A percentile compares a stretch with the other conserved stretches of the same genome.
These are phyloP conservation scores for Stomatorhinus ivindoensis DNA, from an alignment of 2,113 vertebrate genomes.

Conservation along the genomic window DNA sequence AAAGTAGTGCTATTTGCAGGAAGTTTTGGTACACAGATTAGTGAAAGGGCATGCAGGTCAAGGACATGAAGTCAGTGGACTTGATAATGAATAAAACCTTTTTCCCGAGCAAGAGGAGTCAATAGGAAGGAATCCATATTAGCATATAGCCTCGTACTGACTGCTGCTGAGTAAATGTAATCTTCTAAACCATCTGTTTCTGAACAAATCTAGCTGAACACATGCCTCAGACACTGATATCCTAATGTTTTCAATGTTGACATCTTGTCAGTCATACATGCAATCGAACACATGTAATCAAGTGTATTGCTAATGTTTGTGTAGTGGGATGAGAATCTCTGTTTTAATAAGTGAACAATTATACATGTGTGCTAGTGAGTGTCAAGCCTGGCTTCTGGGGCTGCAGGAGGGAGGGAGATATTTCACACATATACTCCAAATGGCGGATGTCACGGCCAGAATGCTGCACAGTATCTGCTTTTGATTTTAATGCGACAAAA, in stretches of 20 bases:
- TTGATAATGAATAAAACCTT: background rate
- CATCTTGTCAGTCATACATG: background rate
- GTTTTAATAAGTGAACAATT: background rate
- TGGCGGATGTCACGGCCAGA: background rate
- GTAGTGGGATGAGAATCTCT: background rate
- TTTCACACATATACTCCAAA: background rate
- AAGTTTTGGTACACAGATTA: slow-evolving; percentile 1
- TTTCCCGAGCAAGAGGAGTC: background rate
- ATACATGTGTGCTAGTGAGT: background rate
- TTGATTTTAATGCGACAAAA: background rate
- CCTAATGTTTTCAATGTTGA: background rate
- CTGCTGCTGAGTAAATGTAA: background rate
- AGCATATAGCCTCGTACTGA: background rate
- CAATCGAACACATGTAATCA: background rate
- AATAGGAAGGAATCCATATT: background rate
- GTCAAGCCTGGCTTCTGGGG: background rate
- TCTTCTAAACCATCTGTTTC: background rate
- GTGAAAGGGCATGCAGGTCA: background rate
- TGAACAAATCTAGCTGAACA: background rate
- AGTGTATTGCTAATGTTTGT: background rate
- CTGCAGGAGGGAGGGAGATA: background rate
- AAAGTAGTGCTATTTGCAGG: background rate
- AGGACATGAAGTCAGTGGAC: background rate
- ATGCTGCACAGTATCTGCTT: background rate
- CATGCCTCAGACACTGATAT: background rate